Conservation (phyloP, 92 coral and sea anemone genomes). For the Epizoanthus scotinus region DNA sequence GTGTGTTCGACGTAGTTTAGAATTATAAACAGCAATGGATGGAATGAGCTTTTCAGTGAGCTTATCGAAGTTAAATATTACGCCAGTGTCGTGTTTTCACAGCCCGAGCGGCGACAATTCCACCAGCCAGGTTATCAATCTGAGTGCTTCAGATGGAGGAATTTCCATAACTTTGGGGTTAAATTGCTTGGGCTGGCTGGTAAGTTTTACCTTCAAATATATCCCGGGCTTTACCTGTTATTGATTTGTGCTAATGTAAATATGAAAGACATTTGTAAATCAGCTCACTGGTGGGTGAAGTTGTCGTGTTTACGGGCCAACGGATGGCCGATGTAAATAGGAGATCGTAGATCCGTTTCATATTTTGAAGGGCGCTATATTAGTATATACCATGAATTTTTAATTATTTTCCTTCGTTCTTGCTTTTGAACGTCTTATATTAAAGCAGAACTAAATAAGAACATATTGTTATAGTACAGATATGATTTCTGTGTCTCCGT, state of each 20-base stretch:
- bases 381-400: no score
- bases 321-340: no score
- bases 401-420: no score
- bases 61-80: constrained; percentile 24
- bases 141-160: constrained; percentile 87
- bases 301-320: no score
- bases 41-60: constrained; percentile 6
- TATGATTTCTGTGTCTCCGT: no score
- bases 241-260: constrained; percentile 18
- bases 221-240: constrained; percentile 8
- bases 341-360: no score
- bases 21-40: not conserved
- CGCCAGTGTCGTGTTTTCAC: constrained; percentile 41
- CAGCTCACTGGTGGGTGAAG: not conserved
- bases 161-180: constrained; percentile 88
- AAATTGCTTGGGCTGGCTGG: constrained; percentile 94
- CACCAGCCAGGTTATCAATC: constrained; percentile 34
- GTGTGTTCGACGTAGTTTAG: not conserved
- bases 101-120: constrained; percentile 13
- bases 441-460: no score
- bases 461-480: no score
- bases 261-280: not conserved
- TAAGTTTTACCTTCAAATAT: constrained; percentile 43
- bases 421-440: no score
- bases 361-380: no score